These are phyloP conservation scores for Geothlypis trichas DNA, from an alignment of 2,113 vertebrate species.

Conservation along the genomic window DNA sequence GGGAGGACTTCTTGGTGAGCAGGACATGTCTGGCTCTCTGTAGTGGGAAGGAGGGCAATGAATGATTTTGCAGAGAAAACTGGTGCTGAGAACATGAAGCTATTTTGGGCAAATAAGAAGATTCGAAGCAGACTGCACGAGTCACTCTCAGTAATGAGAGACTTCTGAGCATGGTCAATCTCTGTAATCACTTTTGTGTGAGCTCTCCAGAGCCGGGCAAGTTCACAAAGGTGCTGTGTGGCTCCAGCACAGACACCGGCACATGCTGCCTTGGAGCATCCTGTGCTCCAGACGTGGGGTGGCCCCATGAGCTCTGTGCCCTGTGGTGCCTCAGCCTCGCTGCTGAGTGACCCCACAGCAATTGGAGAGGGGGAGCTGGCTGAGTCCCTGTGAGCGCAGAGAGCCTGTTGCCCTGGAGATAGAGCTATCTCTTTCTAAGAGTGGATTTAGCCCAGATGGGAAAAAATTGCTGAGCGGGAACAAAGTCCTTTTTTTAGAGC, in stretches of 20 bases:
- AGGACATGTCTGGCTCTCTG: not conserved
- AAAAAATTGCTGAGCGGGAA: slow-evolving; percentile 59
- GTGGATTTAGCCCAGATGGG: slow-evolving; percentile 71
- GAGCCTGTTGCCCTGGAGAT: slow-evolving; percentile 79
- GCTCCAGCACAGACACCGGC: not conserved
- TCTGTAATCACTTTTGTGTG: not conserved
- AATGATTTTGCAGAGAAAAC: not conserved
- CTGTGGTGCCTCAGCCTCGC: not conserved
- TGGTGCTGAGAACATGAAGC: slow-evolving; percentile 22
- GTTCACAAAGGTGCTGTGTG: not conserved
- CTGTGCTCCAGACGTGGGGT: not conserved
- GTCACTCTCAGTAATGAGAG: slow-evolving; percentile 26
- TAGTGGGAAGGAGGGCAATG: not conserved
- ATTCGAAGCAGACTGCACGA: slow-evolving; percentile 41
- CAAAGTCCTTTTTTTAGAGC: slow-evolving; percentile 63
- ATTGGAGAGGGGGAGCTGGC: slow-evolving; percentile 59
- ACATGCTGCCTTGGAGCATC: not conserved
- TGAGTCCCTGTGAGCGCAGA: slow-evolving; percentile 55
- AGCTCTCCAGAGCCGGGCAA: not conserved
- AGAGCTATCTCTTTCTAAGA: slow-evolving; percentile 74
- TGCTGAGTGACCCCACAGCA: slow-evolving; percentile 28
- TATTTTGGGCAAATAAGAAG: slow-evolving; percentile 44
- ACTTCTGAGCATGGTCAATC: not conserved
- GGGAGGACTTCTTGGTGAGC: not conserved
- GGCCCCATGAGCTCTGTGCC: not conserved